phyloP scores from a whole-genome alignment of 2,113 vertebrate genomes.

The Cheilinus undulatus region DNA sequence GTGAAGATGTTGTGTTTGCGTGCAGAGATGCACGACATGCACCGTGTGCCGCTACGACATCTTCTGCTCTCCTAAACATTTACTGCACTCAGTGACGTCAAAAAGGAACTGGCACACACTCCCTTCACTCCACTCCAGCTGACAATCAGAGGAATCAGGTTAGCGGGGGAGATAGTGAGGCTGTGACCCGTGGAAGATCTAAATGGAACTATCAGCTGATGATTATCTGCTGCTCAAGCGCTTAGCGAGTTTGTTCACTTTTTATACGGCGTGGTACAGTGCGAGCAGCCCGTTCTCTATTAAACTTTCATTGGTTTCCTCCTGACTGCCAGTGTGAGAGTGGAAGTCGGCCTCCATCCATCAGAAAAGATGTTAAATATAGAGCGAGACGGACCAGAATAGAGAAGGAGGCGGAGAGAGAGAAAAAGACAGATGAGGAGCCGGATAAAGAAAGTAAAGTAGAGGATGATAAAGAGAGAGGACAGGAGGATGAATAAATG shows the following conservation, averaged over 20 bases:
- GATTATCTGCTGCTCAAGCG: constrained; percentile 15
- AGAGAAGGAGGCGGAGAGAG: constrained; percentile 39
- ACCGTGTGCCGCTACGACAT: not conserved
- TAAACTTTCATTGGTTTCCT: constrained; percentile 78
- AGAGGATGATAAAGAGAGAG: constrained; percentile 16
- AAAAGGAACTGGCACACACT: constrained; percentile 2
- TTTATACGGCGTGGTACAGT: constrained; percentile 22
- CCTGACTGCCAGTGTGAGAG: constrained; percentile 49
- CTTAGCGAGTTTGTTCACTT: constrained; percentile 26
- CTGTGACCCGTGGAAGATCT: not conserved
- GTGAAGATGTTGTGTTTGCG: not conserved
- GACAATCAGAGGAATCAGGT: constrained; percentile 17
- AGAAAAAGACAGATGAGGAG: constrained; percentile 40
- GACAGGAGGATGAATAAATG: constrained; percentile 8
- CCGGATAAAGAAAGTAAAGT: constrained; percentile 32
- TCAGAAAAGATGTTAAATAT: constrained; percentile 77
- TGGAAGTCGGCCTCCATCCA: constrained; percentile 70
- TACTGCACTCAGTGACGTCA: not conserved
- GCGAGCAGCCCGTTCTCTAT: constrained; percentile 58
- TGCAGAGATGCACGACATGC: not conserved
- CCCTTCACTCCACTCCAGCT: constrained; percentile 7
- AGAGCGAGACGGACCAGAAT: constrained; percentile 68
- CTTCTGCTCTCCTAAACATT: not conserved
- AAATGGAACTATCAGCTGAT: constrained; percentile 41
- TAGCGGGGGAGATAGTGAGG: not conserved